Conservation (phyloP, 2,797 vertebrate genomes). For the Sebastes cheni region DNA sequence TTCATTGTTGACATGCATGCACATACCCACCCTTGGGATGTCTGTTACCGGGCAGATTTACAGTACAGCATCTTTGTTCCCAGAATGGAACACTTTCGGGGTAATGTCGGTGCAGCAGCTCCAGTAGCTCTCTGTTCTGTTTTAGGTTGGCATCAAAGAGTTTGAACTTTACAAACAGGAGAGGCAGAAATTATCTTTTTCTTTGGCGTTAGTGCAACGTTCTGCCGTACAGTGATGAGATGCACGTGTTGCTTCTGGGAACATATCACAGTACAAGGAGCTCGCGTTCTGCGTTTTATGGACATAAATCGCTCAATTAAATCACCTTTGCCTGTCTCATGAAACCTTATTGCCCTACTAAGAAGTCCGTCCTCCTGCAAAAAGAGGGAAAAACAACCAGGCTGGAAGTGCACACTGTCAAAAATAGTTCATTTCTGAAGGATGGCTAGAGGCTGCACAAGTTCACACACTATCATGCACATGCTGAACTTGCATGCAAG, state of each 20-base stretch:
- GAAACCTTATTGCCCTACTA: conserved; percentile 46
- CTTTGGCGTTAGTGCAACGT: conserved; percentile 14
- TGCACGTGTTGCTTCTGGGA: conserved; percentile 53
- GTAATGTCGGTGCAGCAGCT: conserved; percentile 47
- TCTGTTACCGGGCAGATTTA: conserved; percentile 73
- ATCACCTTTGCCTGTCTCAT: conserved; percentile 59
- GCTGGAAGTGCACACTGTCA: conserved; percentile 13
- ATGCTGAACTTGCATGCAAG: conserved; percentile 1
- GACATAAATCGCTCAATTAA: conserved; percentile 64
- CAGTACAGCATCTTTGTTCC: conserved; percentile 48
- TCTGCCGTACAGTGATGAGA: conserved; percentile 49
- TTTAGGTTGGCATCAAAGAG: conserved; percentile 53
- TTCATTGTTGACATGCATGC: conserved; percentile 70
- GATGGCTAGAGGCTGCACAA: conserved; percentile 17
- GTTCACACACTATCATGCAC: conserved; percentile 18
- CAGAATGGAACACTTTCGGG: conserved; percentile 49
- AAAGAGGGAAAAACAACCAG: conserved; percentile 16
- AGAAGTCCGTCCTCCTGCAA: background rate
- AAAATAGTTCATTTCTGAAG: conserved; percentile 23
- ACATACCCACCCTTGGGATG: conserved; percentile 53
- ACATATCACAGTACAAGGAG: conserved; percentile 27
- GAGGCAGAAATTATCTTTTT: conserved; percentile 30
- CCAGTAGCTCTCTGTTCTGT: conserved; percentile 23
- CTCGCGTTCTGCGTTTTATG: conserved; percentile 43
- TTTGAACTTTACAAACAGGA: conserved; percentile 40